Base-by-base conservation (phyloP, 2,113 vertebrate genomes). In the Columbina picui region DNA sequence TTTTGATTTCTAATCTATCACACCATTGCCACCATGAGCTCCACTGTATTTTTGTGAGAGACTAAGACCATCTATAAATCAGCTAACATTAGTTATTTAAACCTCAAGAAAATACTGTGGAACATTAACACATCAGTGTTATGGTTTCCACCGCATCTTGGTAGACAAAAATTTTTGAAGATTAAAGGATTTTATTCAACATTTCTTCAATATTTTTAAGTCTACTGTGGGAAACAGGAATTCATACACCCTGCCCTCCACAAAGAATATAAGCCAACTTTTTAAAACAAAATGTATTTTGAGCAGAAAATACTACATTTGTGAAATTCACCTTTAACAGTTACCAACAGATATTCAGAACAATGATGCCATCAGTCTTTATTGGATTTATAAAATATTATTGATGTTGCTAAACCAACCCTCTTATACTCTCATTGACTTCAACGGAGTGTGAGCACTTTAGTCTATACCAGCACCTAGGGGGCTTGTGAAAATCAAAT, bases 221-320 rank as follows among this genome's bases (percentile, higher is more conserved):
- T 41, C 63, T 50, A 3, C 9, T 53, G 63, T 14, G 10, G 47
- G 14, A 68, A 80, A 70, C 1, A 38, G 7, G 8, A 59, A 6
- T 79, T 83, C 1, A 2, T 45, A 22, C 1, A 27, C 5, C 3
- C 27, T 64, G 14, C 2, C 2, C 1, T 76, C 16, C 14, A 29
- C 10, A 41, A 60, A 39, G 18, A 80, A 56, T 45, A 45, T 39
- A 1, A 87, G 12, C 2, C 25, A 81, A 70, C 45, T 41, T 87
- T 76, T 34, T 41, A n/a, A 77, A 27, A 30, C 2, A 60, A n/a
- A 56, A 81, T 25, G 17, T 3, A 34, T 68, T 80, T 77, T 29
- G 69, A 81, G 12, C 32, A 84, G 20, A 77, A 77, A 73, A 16
- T 21, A 57, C 3, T 18, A 5, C 5, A 43, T 52, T 36, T 81